phyloP scores from a whole-genome alignment of 2,888 invertebrate species.

The Caradrina kadenii region DNA sequence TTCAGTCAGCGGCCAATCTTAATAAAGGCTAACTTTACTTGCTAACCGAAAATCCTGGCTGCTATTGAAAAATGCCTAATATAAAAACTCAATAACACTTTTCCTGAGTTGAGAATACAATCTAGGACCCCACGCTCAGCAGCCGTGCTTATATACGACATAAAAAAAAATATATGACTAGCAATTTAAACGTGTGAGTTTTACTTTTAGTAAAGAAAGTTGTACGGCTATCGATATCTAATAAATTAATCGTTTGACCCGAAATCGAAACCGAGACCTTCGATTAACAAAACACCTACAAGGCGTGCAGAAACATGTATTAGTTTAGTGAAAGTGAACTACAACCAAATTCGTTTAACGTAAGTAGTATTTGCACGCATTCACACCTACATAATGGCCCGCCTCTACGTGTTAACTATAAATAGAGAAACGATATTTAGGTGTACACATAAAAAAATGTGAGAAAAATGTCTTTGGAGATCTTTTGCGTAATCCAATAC shows the following conservation, averaged over 20 bases:
- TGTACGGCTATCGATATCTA: constrained; percentile 40
- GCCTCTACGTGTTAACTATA: constrained; percentile 43
- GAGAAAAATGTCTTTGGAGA: constrained; percentile 18
- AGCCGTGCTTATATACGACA: not conserved
- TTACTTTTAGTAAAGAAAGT: constrained; percentile 58
- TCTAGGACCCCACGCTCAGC: not conserved
- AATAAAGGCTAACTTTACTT: too few relatives aligned
- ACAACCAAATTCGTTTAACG: constrained; percentile 64
- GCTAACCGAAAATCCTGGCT: too few relatives aligned
- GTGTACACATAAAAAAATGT: constrained; percentile 28
- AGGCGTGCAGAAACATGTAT: constrained; percentile 58
- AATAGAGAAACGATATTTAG: constrained; percentile 44
- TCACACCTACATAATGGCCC: constrained; percentile 45
- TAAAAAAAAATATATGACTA: not conserved
- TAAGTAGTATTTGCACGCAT: constrained; percentile 60
- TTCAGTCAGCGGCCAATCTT: not conserved
- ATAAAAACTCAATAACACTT: too few relatives aligned
- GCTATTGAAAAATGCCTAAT: too few relatives aligned
- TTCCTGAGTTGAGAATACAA: not conserved
- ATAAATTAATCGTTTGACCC: constrained; percentile 61
- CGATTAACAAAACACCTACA: constrained; percentile 53
- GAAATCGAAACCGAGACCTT: constrained; percentile 58
- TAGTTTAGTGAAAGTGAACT: constrained; percentile 70
- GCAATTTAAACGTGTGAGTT: constrained; percentile 22
- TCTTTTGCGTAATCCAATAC: constrained; percentile 12